Percentiles rank a stretch among this genome's conserved stretches.
Conservation (phyloP, 2,888 invertebrate species). For the Dinocampus coccinellae region DNA sequence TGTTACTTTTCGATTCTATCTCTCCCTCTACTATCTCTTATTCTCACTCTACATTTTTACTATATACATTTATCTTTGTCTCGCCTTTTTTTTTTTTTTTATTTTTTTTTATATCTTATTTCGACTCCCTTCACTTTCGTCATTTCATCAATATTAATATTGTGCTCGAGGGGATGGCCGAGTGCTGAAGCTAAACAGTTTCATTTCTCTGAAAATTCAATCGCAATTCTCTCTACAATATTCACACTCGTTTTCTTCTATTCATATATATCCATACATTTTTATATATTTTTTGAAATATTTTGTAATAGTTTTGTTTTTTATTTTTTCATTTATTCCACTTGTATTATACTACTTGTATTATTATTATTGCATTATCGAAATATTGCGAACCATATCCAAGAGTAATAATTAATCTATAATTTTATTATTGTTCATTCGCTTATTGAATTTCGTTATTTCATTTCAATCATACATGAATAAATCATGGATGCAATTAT, state of each 20-base stretch:
- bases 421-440: too few relatives aligned
- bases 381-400: too few relatives aligned
- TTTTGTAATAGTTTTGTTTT: background rate
- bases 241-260: background rate
- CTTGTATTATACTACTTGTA: too few relatives aligned
- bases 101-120: conserved; percentile 14
- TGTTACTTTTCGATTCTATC: conserved; percentile 16
- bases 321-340: background rate
- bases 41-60: background rate
- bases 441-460: too few relatives aligned
- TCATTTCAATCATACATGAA: too few relatives aligned
- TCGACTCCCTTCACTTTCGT: conserved; percentile 27
- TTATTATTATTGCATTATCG: too few relatives aligned
- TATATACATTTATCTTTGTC: background rate
- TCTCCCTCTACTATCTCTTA: conserved; percentile 1
- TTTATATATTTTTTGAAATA: background rate
- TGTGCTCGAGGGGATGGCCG: conserved; percentile 6
- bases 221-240: background rate
- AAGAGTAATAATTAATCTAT: too few relatives aligned
- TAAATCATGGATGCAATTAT: too few relatives aligned
- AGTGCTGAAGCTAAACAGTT: conserved; percentile 40
- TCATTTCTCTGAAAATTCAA: background rate
- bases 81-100: too few relatives aligned
- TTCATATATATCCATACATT: background rate
- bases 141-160: conserved; percentile 50